A percentile compares a stretch with the other conserved stretches of the same genome.
Conservation (phyloP, 2,888 invertebrate genomes). For the Elegia similella region DNA sequence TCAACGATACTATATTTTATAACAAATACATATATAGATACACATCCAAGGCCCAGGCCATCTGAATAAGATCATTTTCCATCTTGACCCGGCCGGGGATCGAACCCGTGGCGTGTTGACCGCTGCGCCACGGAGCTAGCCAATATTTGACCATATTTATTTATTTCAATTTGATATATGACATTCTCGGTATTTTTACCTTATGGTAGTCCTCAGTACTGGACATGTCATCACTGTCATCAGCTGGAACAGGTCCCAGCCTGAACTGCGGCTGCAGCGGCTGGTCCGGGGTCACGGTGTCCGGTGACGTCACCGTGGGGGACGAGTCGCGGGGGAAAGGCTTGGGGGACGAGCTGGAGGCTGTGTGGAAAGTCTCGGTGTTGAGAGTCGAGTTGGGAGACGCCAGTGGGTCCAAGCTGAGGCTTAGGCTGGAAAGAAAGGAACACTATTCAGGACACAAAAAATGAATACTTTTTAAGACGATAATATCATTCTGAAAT, state of each 20-base stretch:
- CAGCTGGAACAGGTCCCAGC: constrained; percentile 63
- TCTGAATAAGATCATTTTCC: too few relatives aligned
- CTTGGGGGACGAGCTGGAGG: constrained; percentile 79
- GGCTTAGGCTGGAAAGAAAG: constrained; percentile 79
- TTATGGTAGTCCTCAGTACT: constrained; percentile 82
- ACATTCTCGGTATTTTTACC: constrained; percentile 34
- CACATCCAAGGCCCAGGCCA: too few relatives aligned
- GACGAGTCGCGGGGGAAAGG: constrained; percentile 36
- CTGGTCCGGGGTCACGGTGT: constrained; percentile 19
- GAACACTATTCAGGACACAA: neutral
- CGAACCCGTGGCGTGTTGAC: too few relatives aligned
- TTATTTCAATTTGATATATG: too few relatives aligned
- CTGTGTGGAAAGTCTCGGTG: constrained; percentile 89
- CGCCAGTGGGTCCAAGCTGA: constrained; percentile 83
- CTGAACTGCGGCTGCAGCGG: constrained; percentile 49
- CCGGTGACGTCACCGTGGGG: constrained; percentile 27
- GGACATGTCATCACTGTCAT: constrained; percentile 82
- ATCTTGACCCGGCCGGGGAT: too few relatives aligned
- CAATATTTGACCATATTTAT: too few relatives aligned
- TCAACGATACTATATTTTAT: too few relatives aligned
- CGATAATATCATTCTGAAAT: too few relatives aligned
- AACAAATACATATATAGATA: too few relatives aligned
- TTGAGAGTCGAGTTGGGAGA: constrained; percentile 70
- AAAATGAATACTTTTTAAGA: too few relatives aligned
- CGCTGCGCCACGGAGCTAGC: too few relatives aligned